Percentiles rank a stretch among this genome's conserved stretches.
phyloP scores from a whole-genome alignment of 2,888 invertebrate species.

The Xanthorhoe spadicearia region DNA sequence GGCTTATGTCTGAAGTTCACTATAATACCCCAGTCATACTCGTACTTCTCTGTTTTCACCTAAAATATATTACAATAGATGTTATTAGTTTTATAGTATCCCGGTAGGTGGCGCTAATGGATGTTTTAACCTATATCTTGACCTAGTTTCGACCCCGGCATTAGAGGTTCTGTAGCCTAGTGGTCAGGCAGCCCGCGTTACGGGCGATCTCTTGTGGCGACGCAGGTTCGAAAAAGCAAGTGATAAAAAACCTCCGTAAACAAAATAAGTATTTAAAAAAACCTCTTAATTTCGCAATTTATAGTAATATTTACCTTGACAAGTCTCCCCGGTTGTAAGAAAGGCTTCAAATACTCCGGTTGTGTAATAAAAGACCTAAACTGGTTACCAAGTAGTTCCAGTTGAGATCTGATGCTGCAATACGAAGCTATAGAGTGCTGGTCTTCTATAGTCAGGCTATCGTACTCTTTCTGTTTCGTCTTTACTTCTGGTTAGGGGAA shows the following conservation, averaged over 20 bases:
- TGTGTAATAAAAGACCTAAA: constrained; percentile 92
- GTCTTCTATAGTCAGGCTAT: constrained; percentile 87
- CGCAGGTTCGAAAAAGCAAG: no score
- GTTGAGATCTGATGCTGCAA: constrained; percentile 92
- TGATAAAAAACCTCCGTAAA: no score
- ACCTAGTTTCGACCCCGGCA: no score
- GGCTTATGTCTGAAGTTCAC: constrained; percentile 94
- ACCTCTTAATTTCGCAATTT: neutral
- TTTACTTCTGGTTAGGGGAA: constrained; percentile 84
- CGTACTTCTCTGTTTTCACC: constrained; percentile 92
- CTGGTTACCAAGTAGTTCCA: constrained; percentile 89
- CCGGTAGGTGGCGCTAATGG: no score
- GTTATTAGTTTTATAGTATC: no score
- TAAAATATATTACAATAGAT: no score
- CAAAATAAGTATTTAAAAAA: neutral
- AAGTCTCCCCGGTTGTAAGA: constrained; percentile 96
- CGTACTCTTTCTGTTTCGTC: constrained; percentile 87
- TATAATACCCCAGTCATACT: constrained; percentile 98
- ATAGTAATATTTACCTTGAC: constrained; percentile 88
- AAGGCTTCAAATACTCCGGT: constrained; percentile 95
- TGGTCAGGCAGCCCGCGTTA: no score
- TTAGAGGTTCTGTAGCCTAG: no score
- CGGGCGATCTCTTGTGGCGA: no score
- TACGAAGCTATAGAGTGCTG: constrained; percentile 93
- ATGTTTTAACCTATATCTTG: no score